Evolutionary conservation across 64 coral and sea anemone genomes (phyloP).

Genomic region (Hydrozoanthus tunicans): DNA sequence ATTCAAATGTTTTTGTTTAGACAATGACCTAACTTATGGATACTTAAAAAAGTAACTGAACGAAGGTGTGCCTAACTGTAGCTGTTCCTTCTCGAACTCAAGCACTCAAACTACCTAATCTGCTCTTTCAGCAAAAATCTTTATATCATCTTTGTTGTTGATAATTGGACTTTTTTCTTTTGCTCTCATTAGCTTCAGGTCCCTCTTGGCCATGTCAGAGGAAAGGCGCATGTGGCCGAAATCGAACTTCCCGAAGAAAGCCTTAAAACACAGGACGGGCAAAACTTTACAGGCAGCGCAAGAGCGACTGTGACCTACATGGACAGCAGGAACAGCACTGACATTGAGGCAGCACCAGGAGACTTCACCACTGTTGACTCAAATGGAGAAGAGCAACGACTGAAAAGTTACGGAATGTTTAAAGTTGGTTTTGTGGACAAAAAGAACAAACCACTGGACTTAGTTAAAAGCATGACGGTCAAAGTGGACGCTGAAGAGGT

Average conservation of each 20-base stretch:
- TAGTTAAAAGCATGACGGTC: constrained; percentile 21
- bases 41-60: no score
- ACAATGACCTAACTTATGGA: no score
- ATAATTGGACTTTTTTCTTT: background rate
- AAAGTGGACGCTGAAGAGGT: constrained; percentile 53
- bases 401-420: constrained; percentile 58
- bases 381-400: constrained; percentile 36
- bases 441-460: constrained; percentile 39
- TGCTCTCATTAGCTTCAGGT: constrained; percentile 7
- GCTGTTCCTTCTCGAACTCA: no score
- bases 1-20: no score
- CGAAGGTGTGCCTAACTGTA: no score
- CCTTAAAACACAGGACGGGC: constrained; percentile 41
- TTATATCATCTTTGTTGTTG: no score
- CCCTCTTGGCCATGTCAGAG: constrained; percentile 22
- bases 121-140: no score
- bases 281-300: constrained; percentile 10
- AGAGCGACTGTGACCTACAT: constrained; percentile 45
- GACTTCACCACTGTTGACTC: constrained; percentile 58
- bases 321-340: constrained; percentile 51
- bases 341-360: constrained; percentile 55
- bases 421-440: constrained; percentile 56
- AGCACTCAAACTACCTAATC: no score
- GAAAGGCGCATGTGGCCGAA: constrained; percentile 37
- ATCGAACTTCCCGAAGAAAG: constrained; percentile 51